These are phyloP conservation scores for Pyrrhosoma nymphula DNA, from an alignment of 2,888 invertebrate genomes.

Conservation along the genomic window DNA sequence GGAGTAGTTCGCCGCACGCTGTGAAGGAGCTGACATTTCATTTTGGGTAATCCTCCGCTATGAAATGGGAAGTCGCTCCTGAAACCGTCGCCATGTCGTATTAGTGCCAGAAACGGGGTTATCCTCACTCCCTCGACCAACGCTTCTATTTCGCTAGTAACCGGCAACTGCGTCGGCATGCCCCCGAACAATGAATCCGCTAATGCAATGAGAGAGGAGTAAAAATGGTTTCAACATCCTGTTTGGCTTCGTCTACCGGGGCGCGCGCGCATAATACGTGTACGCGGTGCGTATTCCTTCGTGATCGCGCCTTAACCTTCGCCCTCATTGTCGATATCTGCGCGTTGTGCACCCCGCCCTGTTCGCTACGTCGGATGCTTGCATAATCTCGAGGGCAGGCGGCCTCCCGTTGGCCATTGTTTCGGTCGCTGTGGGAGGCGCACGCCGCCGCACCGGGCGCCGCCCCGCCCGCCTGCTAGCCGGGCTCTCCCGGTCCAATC, in stretches of 20 bases:
- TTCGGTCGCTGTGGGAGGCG: neutral
- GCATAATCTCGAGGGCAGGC: conserved; percentile 58
- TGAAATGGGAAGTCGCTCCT: neutral
- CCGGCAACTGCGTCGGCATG: neutral
- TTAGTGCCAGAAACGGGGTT: neutral
- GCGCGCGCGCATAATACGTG: neutral
- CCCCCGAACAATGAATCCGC: conserved; percentile 12
- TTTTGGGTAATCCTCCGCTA: neutral
- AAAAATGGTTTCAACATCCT: conserved; percentile 13
- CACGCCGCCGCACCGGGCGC: neutral
- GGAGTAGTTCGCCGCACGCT: neutral
- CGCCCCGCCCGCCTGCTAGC: neutral
- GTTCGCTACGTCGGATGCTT: conserved; percentile 14
- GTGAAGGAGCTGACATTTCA: neutral
- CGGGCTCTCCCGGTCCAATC: neutral
- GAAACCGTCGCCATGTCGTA: neutral
- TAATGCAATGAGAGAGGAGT: neutral
- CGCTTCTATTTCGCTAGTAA: neutral
- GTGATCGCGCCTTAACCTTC: conserved; percentile 22
- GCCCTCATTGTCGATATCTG: conserved; percentile 45
- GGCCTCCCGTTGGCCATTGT: neutral
- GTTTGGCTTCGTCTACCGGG: conserved; percentile 17
- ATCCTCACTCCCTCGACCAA: neutral
- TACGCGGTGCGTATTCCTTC: neutral
- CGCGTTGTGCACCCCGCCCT: neutral